These are phyloP conservation scores for Poeciliopsis infans DNA, from an alignment of 2,797 vertebrate genomes.

Conservation along the genomic window DNA sequence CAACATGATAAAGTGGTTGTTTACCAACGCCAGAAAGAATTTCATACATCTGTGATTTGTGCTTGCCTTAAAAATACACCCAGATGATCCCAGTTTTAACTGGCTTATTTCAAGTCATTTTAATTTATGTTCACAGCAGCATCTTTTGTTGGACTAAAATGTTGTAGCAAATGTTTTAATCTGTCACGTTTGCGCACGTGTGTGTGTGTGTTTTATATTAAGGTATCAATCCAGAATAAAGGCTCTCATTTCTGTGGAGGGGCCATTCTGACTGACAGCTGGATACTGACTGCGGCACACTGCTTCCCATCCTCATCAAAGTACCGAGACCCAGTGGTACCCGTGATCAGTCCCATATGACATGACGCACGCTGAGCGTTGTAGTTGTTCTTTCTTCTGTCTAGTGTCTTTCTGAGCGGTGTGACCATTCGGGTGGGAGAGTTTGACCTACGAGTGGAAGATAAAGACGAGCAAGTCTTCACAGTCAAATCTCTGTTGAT, in stretches of 20 bases:
- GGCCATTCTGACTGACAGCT: slow-evolving; percentile 82
- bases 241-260: slow-evolving; percentile 88
- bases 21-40: too few relatives aligned
- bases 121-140: background rate
- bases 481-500: slow-evolving; percentile 72
- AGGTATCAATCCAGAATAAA: slow-evolving; percentile 86
- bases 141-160: background rate
- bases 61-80: background rate
- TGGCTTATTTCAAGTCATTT: background rate
- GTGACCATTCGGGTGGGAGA: slow-evolving; percentile 73
- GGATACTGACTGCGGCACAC: slow-evolving; percentile 89
- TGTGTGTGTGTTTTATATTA: slow-evolving; percentile 9
- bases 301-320: slow-evolving; percentile 75
- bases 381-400: background rate
- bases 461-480: slow-evolving; percentile 82
- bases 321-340: slow-evolving; percentile 45
- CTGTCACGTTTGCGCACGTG: background rate
- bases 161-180: background rate
- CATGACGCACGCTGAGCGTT: background rate
- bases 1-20: too few relatives aligned
- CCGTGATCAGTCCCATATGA: background rate
- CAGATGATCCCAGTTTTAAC: background rate
- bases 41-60: background rate
- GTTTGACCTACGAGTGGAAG: slow-evolving; percentile 62
- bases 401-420: slow-evolving; percentile 61